Percentiles rank a stretch among this genome's conserved stretches.
Evolutionary conservation across 2,888 invertebrate species (phyloP).

Genomic region (Leucoma salicis): DNA sequence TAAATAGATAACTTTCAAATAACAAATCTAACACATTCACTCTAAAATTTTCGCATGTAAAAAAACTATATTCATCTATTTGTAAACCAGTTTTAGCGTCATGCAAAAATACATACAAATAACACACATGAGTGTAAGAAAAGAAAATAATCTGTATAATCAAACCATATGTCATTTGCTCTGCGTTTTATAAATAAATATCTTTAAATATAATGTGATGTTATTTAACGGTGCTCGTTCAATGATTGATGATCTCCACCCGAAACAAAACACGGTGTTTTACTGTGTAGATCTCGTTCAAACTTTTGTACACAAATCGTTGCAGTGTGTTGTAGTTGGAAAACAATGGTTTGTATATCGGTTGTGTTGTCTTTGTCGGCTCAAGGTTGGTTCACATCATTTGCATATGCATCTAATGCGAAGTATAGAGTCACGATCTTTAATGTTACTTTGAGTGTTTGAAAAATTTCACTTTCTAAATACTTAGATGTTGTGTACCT

Average conservation of each 20-base stretch:
- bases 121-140: slow-evolving; percentile 3
- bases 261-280: slow-evolving; percentile 27
- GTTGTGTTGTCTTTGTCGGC: slow-evolving; percentile 39
- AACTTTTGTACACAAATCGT: slow-evolving; percentile 9
- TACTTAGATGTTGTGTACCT: slow-evolving; percentile 5
- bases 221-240: slow-evolving; percentile 47
- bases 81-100: slow-evolving; percentile 12
- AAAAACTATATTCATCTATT: slow-evolving; percentile 8
- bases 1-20: too few relatives aligned
- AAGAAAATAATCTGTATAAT: slow-evolving; percentile 37
- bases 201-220: slow-evolving; percentile 50
- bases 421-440: slow-evolving; percentile 56
- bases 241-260: slow-evolving; percentile 39
- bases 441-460: slow-evolving; percentile 46
- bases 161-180: slow-evolving; percentile 39
- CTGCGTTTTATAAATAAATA: slow-evolving; percentile 46
- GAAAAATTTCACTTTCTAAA: slow-evolving; percentile 36
- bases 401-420: slow-evolving; percentile 53
- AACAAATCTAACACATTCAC: too few relatives aligned
- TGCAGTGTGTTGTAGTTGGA: slow-evolving; percentile 20
- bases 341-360: slow-evolving; percentile 19
- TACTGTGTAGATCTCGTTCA: slow-evolving; percentile 21
- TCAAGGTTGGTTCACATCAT: slow-evolving; percentile 67
- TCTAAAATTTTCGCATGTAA: too few relatives aligned
- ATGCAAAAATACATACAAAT: slow-evolving; percentile 17